Base-by-base conservation (phyloP, 2,113 vertebrate genomes). In the Tapirus terrestris region DNA sequence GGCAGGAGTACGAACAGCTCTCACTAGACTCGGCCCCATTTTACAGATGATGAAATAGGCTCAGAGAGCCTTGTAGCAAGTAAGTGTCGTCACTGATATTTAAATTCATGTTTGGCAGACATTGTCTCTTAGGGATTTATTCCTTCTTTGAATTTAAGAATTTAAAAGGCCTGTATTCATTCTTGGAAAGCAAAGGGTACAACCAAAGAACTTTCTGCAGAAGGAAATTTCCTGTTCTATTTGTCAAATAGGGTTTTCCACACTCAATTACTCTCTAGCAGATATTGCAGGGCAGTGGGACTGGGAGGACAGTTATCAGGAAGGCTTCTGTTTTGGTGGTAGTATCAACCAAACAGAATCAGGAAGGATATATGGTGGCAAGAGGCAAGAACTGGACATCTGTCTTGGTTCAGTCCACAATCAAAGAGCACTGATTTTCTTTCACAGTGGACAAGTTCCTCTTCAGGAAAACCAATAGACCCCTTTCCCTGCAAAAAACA, bases 61-160 rank as follows among this genome's bases (percentile, higher is more conserved):
- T 86, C 67, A 86, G 87, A 79, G 67, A 70, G 21, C 31, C 72
- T 73, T 85, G 8, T 31, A 88, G 51, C 60, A 85, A 77, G 33
- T 88, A 51, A 91, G 17, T 23, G 13, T 43, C 75, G 29, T 33
- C 83, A 87, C 25, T 51, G 70, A 67, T n/a, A 65, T 91, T 88
- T 72, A 95, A 94, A 93, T 39, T 97, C 65, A 81, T 6, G 1
- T 29, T 88, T 84, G 45, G 61, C 65, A 61, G 36, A 89, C 7
- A 43, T 5, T 53, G 33, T 79, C 21, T 96, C 85, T 84, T 67
- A 80, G 23, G 61, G 14, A 89, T 29, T n/a, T 21, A 65, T 72
- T 87, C 10, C 8, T 12, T 80, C 48, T 96, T 65, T 89, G 58
- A 91, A 56, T 96, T 89, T 89, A 89, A 89, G n/a, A 95, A 72